These are phyloP conservation scores for Bibio marci DNA, from an alignment of 2,888 invertebrate species.

Conservation along the genomic window DNA sequence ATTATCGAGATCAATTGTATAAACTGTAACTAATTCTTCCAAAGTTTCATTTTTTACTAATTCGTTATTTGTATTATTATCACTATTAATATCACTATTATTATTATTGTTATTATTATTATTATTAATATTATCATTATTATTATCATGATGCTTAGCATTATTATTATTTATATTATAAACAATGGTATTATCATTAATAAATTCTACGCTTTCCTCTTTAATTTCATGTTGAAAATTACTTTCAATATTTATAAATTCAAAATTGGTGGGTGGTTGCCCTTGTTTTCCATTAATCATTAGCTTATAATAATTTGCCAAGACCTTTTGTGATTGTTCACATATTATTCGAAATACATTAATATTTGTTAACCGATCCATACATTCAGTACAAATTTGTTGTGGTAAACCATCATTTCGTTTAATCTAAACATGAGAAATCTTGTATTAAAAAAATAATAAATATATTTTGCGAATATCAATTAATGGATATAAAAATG, in stretches of 20 bases:
- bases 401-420: constrained; percentile 2
- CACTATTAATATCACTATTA: neutral
- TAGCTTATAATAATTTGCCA: neutral
- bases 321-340: neutral
- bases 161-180: neutral
- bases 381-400: constrained; percentile 6
- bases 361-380: constrained; percentile 1
- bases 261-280: neutral
- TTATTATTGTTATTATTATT: neutral
- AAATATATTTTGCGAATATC: neutral
- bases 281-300: no score
- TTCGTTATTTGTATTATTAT: neutral
- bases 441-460: neutral
- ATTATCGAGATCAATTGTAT: no score
- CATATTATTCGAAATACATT: neutral
- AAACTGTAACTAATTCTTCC: no score
- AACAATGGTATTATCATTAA: neutral
- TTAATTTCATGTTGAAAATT: neutral
- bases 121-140: neutral
- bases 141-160: neutral
- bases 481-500: no score
- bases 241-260: constrained; percentile 1
- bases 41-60: no score
- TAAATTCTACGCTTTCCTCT: neutral
- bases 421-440: neutral